Evolutionary conservation across 2,797 vertebrate species (phyloP), one percentile per base, ranked within the genome.

Genomic region (Enteromius thamalakanensis): DNA sequence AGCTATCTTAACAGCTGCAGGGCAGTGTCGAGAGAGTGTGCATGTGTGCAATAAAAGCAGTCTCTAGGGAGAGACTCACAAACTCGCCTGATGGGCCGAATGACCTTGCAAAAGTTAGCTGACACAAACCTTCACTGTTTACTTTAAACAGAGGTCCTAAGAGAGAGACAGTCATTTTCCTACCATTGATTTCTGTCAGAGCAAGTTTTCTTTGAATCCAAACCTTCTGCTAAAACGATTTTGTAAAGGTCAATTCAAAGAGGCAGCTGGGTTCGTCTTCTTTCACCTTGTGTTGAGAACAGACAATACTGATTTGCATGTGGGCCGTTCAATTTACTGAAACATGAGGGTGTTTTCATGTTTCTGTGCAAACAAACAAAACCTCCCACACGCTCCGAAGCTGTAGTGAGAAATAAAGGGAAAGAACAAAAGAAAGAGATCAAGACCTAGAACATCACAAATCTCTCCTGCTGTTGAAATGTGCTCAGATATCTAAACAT

Each of bases 1-100:
- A 55, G 75, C 9, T 71, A 76, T 77, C 17, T 34, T 49, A 81
- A 85, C 72, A 78, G 72, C 68, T 83, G 86, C 62, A 26, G 58
- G 65, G 76, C 67, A 71, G 49, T 51, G 55, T 45, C 26, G 32
- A 32, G 21, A 76, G 5, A 67, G 76, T 23, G 53, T 76, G 45
- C 37, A 42, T 60, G 47, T 69, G 17, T 51, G 51, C 45, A 82
- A 71, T 34, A 62, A 68, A 58, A 60, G 77, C 8, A 68, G 65
- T 49, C 51, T 68, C 58, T 55, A 47, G 42, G 42, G 76, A 69
- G 34, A 67, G 14, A 53, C 60, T 60, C 45, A 68, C 49, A 82
- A 34, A 65, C 29, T 72, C 17, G 10, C 26, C 68, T 47, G 12
- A 68, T 60, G 72, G 64, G 21, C 12, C 4, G 6, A 65, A 42